These are phyloP conservation scores for Oreamnos americanus DNA, from an alignment of 2,113 vertebrate genomes.

Conservation along the genomic window DNA sequence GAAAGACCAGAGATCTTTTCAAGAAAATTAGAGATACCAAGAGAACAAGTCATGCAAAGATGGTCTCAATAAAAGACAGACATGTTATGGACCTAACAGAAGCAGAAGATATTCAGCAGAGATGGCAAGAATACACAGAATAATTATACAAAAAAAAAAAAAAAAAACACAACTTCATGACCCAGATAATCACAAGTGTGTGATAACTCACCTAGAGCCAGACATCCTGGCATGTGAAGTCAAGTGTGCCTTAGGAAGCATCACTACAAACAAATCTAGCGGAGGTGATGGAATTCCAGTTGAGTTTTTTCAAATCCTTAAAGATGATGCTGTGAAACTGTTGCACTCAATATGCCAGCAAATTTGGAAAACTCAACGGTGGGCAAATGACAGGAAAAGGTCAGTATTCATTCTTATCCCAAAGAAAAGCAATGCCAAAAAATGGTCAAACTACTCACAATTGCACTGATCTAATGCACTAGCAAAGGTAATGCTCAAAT, in stretches of 20 bases:
- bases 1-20: background rate
- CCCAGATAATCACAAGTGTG: background rate
- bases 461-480: background rate
- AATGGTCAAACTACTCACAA: background rate
- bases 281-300: background rate
- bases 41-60: background rate
- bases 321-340: background rate
- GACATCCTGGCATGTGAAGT: background rate
- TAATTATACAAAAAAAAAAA: background rate
- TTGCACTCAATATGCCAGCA: background rate
- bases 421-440: background rate
- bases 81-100: background rate
- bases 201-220: background rate
- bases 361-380: background rate
- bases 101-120: background rate
- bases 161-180: accelerated
- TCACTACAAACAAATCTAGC: background rate
- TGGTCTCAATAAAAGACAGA: background rate
- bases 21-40: background rate
- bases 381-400: background rate
- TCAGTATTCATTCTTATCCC: background rate
- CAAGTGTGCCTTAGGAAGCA: background rate
- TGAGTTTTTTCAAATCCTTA: background rate
- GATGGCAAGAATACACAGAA: background rate
- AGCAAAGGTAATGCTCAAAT: background rate